These are phyloP conservation scores for Tipula vernalis DNA, from an alignment of 2,888 invertebrate genomes.

Conservation along the genomic window DNA sequence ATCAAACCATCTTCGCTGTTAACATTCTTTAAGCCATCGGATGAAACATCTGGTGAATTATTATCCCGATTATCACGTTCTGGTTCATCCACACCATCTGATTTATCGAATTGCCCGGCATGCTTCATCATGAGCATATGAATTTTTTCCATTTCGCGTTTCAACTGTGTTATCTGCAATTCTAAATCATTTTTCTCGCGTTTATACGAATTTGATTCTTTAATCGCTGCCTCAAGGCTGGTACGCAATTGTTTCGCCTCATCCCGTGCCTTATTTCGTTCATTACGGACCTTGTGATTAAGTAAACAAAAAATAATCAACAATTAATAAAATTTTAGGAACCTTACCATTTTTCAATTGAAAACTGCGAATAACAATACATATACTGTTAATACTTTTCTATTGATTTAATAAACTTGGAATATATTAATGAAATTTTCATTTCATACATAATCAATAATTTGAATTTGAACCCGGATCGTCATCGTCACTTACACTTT, in stretches of 20 bases:
- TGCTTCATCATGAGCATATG: slow-evolving; percentile 52
- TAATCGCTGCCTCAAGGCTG: slow-evolving; percentile 64
- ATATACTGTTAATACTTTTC: neutral
- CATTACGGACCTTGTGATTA: slow-evolving; percentile 55
- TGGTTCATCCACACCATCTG: slow-evolving; percentile 30
- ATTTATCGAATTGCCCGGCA: slow-evolving; percentile 53
- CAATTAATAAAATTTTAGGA: neutral
- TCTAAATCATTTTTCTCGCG: slow-evolving; percentile 69
- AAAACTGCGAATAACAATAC: neutral
- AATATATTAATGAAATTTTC: neutral
- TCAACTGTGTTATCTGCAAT: slow-evolving; percentile 60
- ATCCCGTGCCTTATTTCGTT: slow-evolving; percentile 85
- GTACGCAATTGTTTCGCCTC: slow-evolving; percentile 71
- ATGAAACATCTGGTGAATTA: slow-evolving; percentile 35
- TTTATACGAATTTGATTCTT: slow-evolving; percentile 61
- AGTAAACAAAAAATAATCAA: neutral
- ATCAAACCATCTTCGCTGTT: slow-evolving; percentile 35
- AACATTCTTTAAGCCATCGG: slow-evolving; percentile 35
- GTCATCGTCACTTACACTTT: neutral
- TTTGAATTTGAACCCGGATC: neutral
- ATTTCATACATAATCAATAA: neutral
- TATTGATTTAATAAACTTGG: neutral
- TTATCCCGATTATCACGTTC: slow-evolving; percentile 33
- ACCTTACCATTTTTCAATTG: neutral
- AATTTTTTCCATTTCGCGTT: slow-evolving; percentile 71